Evolutionary conservation across 1,140 invertebrate species (phyloP).

Genomic region (Neotoxoptera formosana): DNA sequence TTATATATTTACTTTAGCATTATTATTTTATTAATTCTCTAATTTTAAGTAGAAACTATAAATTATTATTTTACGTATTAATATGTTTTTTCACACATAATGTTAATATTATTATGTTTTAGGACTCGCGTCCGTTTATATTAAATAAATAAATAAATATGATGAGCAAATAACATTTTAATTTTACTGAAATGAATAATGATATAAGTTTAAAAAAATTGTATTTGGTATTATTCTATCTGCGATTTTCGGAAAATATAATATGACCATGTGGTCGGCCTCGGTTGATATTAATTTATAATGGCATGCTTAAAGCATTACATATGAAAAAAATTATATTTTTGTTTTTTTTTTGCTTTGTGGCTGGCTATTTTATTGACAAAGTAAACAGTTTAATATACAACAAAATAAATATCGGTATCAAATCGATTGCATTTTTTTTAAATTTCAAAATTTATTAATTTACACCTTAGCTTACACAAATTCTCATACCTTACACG

Average conservation of each 20-base stretch:
- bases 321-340: neutral
- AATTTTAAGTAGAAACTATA: too few relatives aligned
- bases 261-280: too few relatives aligned
- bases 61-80: too few relatives aligned
- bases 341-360: neutral
- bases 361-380: neutral
- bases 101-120: too few relatives aligned
- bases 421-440: neutral
- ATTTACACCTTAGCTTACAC: neutral
- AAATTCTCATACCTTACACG: neutral
- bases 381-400: neutral
- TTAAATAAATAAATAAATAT: too few relatives aligned
- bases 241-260: too few relatives aligned
- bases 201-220: neutral
- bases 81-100: too few relatives aligned
- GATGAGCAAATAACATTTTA: neutral
- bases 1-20: too few relatives aligned
- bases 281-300: too few relatives aligned
- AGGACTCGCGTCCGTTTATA: too few relatives aligned
- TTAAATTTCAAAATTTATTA: neutral
- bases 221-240: neutral
- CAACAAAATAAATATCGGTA: neutral
- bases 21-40: too few relatives aligned
- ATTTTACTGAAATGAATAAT: neutral
- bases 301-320: neutral